Evolutionary conservation across 1,140 invertebrate species (phyloP).

Genomic region (Bombus confusus): DNA sequence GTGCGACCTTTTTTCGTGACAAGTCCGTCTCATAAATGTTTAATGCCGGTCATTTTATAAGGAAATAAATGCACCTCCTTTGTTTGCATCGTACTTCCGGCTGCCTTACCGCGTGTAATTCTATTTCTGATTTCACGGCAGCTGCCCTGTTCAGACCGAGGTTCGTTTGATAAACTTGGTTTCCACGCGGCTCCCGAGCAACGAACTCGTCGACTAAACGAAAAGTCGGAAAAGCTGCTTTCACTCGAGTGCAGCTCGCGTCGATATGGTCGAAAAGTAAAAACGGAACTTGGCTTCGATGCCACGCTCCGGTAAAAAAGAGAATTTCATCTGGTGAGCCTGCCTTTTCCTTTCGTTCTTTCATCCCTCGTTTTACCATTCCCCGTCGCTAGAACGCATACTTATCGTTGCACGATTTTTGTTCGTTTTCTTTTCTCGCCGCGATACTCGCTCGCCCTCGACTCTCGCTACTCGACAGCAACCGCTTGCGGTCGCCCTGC

Average conservation of each 20-base stretch:
- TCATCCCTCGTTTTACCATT: no score
- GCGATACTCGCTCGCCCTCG: background rate
- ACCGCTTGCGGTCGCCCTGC: no score
- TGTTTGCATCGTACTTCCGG: slow-evolving; percentile 4
- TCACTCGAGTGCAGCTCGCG: background rate
- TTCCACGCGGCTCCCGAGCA: background rate
- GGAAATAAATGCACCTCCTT: background rate
- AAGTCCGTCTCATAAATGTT: background rate
- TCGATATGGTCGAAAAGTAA: background rate
- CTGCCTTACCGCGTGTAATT: slow-evolving; percentile 6
- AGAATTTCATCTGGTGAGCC: background rate
- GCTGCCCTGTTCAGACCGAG: background rate
- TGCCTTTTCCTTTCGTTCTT: slow-evolving; percentile 4
- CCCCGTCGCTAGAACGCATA: background rate
- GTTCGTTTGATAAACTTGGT: slow-evolving; percentile 15
- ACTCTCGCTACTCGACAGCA: no score
- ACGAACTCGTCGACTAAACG: slow-evolving; percentile 16
- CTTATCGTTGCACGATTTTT: background rate
- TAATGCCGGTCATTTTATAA: background rate
- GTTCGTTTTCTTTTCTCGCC: background rate
- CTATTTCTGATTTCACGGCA: slow-evolving; percentile 25
- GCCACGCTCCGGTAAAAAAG: background rate
- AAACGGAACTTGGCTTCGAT: slow-evolving; percentile 6
- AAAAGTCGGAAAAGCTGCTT: slow-evolving; percentile 18
- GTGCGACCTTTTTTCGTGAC: background rate